phyloP scores from a whole-genome alignment of 2,888 invertebrate genomes.

The Spisula subtruncata region DNA sequence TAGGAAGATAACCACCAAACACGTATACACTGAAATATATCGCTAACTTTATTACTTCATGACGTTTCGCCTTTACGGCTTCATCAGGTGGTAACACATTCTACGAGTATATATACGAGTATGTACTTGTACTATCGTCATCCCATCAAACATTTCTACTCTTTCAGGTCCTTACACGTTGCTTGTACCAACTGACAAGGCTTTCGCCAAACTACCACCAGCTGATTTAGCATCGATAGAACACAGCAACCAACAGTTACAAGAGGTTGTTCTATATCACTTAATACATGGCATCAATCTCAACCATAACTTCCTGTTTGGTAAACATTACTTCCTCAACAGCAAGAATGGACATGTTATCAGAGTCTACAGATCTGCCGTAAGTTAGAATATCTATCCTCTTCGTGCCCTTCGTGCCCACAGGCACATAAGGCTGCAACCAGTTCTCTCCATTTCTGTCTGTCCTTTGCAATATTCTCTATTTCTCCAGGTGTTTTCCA shows the following conservation, averaged over 20 bases:
- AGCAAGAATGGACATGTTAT: constrained; percentile 77
- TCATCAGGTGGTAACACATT: no score
- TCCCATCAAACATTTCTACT: neutral
- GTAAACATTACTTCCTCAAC: constrained; percentile 70
- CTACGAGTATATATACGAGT: no score
- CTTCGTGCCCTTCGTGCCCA: no score
- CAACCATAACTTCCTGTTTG: constrained; percentile 64
- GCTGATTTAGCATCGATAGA: constrained; percentile 64
- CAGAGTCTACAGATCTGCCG: constrained; percentile 71
- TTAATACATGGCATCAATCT: constrained; percentile 70
- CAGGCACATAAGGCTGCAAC: no score
- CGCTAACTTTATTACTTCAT: no score
- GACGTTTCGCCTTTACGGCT: no score
- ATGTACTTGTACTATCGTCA: no score
- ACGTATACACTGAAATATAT: no score
- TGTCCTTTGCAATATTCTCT: no score
- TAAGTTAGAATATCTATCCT: constrained; percentile 30
- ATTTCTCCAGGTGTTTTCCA: no score
- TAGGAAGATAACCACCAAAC: no score
- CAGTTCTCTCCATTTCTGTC: no score
- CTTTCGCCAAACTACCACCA: constrained; percentile 73
- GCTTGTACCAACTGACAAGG: constrained; percentile 76
- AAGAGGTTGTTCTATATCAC: constrained; percentile 76
- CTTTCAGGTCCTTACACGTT: constrained; percentile 78
- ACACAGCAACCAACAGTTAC: constrained; percentile 61